A percentile compares a stretch with the other conserved stretches of the same genome.
Evolutionary conservation across 2,888 invertebrate genomes (phyloP).

Genomic region (Pristionchus japonicus): DNA sequence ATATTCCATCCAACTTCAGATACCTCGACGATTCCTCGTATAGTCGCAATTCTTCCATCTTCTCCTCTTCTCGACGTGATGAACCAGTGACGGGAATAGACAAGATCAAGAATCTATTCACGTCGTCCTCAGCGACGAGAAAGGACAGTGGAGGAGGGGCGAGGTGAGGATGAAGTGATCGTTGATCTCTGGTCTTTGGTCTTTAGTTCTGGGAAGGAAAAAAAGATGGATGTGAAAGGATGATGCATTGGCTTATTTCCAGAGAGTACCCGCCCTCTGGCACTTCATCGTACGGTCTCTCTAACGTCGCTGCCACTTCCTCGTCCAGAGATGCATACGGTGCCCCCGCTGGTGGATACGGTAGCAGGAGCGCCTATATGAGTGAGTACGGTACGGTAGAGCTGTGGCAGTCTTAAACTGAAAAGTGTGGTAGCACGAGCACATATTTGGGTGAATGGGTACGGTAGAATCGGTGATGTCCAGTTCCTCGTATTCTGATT

Average conservation of each 20-base stretch:
- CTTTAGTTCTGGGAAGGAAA: no score
- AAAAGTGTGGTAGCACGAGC: no score
- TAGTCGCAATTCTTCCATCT: background rate
- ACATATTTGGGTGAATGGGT: no score
- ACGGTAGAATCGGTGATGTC: no score
- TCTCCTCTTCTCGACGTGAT: background rate
- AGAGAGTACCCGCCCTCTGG: slow-evolving; percentile 36
- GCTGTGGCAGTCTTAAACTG: background rate
- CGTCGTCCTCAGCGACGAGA: slow-evolving; percentile 53
- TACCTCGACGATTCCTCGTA: slow-evolving; percentile 43
- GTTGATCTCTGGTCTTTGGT: background rate
- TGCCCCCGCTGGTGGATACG: background rate
- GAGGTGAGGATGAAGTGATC: background rate
- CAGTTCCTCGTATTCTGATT: no score
- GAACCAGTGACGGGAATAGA: slow-evolving; percentile 60
- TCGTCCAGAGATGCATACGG: slow-evolving; percentile 35
- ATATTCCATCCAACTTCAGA: no score
- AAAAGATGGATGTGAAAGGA: no score
- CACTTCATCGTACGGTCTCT: slow-evolving; percentile 38
- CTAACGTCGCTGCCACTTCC: slow-evolving; percentile 22
- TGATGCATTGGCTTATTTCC: background rate
- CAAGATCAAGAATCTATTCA: slow-evolving; percentile 72
- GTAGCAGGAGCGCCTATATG: slow-evolving; percentile 8
- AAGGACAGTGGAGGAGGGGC: slow-evolving; percentile 36
- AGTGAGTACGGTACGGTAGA: slow-evolving; percentile 29